Evolutionary conservation across 2,113 vertebrate species (phyloP), one percentile per base, ranked within the genome.

Genomic region (Apaloderma vittatum): DNA sequence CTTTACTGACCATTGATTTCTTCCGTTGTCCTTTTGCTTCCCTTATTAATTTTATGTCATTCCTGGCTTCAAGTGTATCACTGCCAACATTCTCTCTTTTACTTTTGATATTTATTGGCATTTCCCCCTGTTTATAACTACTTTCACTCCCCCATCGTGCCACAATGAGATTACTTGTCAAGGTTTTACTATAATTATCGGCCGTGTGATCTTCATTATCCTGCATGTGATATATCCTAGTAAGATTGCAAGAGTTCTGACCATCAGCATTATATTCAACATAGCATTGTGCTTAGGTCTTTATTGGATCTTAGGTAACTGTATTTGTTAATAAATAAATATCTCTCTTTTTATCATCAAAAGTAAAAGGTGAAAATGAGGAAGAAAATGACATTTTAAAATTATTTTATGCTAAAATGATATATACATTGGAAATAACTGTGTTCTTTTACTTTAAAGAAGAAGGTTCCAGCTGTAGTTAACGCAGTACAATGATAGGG

Each of bases 1-100:
- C 48, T 97, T 92, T 87, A 94, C 65, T 78, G 90, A 57, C 66
- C 43, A 93, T 96, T 79, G 94, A 95, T 96, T 96, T 94, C 80
- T 95, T 91, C 73, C 72, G 29, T n/a, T 94, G 84, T 91, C 77
- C 70, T 93, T 94, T 95, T 91, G 37, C 58, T 96, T 90, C 71
- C 62, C 34, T 59, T 89, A 96, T 87, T 81, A 94, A 95, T 94
- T 96, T 95, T 93, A 45, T 91, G 84, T 85, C 91, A 57, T 95
- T 89, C 61, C 32, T 82, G 40, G 29, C 22, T 93, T 65, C 58
- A 49, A 36, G 32, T 22, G 8, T 70, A 23, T 58, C 27, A 46
- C 86, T 95, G 73, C 77, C 70, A 72, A 68, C 30, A 46, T 91
- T 52, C n/a, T 71, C 24, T 75, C 71, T 75, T 91, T 75, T 78